Base-by-base conservation (phyloP, 2,888 invertebrate species). In the Smittia sp. region DNA sequence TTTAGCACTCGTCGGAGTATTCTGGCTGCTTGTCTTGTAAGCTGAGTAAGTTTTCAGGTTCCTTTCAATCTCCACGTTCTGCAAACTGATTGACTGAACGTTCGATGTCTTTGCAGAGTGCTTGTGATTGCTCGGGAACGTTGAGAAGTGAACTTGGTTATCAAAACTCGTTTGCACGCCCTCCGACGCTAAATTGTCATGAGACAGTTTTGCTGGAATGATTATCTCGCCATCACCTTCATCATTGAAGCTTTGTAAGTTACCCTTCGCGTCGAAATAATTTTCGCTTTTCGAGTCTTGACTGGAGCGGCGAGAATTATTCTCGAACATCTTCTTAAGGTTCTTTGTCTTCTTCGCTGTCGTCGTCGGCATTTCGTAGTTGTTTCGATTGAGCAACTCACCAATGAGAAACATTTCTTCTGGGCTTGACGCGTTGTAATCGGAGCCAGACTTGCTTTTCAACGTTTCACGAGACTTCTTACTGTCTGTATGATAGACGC, bases 231-330 rank as follows among this genome's bases (percentile, higher is more conserved):
- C 77, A 62, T 79, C 79, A 1, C 77, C 73, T 2, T 76, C 76
- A 46, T 76, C 70, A 25, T 77, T 76, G 18, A 75, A 75, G 9
- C 75, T 75, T 9, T 76, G 75, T 15, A 74, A 74, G 15, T 75
- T 32, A 25, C 75, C 74, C 54, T 87, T 88, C 0, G 87, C 85
- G 79, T 89, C 89, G 77, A 22, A 18, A 24, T 88, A 89, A 78
- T 89, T 88, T 78, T 90, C 90, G 76, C 88, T 89, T 77, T 87
- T 88, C 0, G 90, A 90, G 77, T 90, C 90, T 75, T 87, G 85
- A 78, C 90, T 90, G 0, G 89, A 89, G 27, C 88, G 86, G 75
- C 89, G 85, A 9, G 89, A 89, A 75, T 79, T 81, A 38, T 79
- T 78, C 7, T 74, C 62, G 11, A 79, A 80, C 27, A 80, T 81